phyloP scores from a whole-genome alignment of 2,888 invertebrate genomes.

The Desoria tigrina region DNA sequence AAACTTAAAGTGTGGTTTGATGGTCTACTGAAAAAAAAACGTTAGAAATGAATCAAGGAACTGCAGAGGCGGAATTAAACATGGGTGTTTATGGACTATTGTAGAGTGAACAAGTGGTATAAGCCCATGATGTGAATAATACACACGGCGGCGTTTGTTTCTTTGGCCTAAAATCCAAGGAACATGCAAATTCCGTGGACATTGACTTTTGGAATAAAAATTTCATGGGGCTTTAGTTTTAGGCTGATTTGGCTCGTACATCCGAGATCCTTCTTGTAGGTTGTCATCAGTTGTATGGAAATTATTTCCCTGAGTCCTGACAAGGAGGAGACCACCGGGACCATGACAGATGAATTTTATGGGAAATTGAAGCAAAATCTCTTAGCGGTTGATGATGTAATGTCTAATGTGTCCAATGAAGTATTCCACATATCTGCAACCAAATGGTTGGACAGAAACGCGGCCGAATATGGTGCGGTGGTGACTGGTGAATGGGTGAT shows the following conservation, averaged over 20 bases:
- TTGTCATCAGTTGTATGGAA: conserved; percentile 12
- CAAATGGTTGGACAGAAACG: too few species aligned
- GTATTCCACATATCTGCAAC: background rate
- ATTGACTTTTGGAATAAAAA: conserved; percentile 9
- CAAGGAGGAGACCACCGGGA: conserved; percentile 18
- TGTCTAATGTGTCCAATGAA: conserved; percentile 1
- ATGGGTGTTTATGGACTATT: conserved; percentile 7
- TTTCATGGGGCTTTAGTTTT: background rate
- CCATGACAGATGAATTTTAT: conserved; percentile 22
- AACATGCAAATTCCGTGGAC: conserved; percentile 10
- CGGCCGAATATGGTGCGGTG: too few species aligned
- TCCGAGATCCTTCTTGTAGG: background rate
- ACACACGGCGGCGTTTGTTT: background rate
- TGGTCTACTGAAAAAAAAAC: too few species aligned
- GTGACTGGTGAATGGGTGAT: too few species aligned
- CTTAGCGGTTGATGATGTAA: background rate
- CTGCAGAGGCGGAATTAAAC: conserved; percentile 14
- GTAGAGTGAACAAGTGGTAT: background rate
- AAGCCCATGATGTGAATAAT: background rate
- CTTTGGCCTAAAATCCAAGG: too few species aligned
- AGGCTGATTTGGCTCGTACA: background rate
- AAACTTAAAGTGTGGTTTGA: too few species aligned
- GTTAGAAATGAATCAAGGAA: background rate
- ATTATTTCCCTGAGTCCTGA: conserved; percentile 10
- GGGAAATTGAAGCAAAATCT: conserved; percentile 13